phyloP scores from a whole-genome alignment of 2,888 invertebrate species.

The Aphodius sticticus region DNA sequence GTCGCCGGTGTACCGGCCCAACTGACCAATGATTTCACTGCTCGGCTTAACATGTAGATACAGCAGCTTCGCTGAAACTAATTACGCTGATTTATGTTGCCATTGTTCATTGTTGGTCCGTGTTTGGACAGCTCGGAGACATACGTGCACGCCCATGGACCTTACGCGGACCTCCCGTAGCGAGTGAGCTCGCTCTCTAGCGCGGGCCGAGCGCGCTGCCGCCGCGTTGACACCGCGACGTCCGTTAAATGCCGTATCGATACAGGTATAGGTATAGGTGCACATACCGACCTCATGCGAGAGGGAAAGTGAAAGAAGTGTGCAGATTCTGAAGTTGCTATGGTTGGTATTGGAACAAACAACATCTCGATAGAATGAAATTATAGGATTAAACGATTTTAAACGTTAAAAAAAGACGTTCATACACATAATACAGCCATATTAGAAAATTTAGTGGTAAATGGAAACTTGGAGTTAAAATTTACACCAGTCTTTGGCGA shows the following conservation, averaged over 20 bases:
- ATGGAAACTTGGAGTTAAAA: too few relatives aligned
- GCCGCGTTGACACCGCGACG: neutral
- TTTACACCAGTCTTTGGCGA: too few relatives aligned
- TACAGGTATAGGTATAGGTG: neutral
- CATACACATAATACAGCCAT: too few relatives aligned
- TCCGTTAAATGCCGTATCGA: neutral
- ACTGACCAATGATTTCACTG: constrained; percentile 74
- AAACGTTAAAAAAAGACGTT: too few relatives aligned
- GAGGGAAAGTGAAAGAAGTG: neutral
- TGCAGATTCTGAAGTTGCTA: too few relatives aligned
- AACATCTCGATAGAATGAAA: too few relatives aligned
- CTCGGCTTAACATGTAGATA: constrained; percentile 60
- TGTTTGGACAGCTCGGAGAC: constrained; percentile 61
- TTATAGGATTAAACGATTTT: too few relatives aligned
- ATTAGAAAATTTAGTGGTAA: too few relatives aligned
- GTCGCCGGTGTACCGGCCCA: constrained; percentile 59
- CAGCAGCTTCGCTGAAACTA: constrained; percentile 74
- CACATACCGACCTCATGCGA: neutral
- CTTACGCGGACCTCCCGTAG: constrained; percentile 44
- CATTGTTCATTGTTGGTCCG: constrained; percentile 88
- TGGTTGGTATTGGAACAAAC: too few relatives aligned
- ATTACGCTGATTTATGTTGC: constrained; percentile 94
- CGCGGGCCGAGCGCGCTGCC: neutral
- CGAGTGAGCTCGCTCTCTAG: constrained; percentile 16
- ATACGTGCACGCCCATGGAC: constrained; percentile 58